A percentile compares a stretch with the other conserved stretches of the same genome.
These are phyloP conservation scores for Podarcis raffonei DNA, from an alignment of 2,113 vertebrate genomes.

Conservation along the genomic window DNA sequence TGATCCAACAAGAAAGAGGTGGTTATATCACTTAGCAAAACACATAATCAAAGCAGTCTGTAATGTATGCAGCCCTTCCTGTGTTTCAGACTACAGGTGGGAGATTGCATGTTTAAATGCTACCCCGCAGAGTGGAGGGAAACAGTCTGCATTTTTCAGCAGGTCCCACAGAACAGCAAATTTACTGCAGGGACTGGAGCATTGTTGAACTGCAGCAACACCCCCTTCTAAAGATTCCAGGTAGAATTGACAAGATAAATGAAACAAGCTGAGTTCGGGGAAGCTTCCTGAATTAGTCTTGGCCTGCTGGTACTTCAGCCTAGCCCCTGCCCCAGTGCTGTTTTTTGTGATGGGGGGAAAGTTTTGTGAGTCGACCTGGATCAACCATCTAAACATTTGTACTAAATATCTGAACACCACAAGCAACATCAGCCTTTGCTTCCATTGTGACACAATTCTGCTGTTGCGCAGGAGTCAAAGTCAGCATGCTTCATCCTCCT, in stretches of 20 bases:
- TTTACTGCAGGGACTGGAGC: not conserved
- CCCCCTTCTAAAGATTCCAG: not conserved
- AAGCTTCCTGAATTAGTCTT: not conserved
- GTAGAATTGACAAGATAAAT: not conserved
- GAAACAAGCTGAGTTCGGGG: not conserved
- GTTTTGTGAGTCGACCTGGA: not conserved
- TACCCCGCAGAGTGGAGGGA: not conserved
- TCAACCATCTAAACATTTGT: not conserved
- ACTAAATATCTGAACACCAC: not conserved
- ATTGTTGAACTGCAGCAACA: not conserved
- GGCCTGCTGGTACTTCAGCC: not conserved
- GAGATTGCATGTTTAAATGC: not conserved
- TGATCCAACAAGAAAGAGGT: not conserved
- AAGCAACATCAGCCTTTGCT: not conserved
- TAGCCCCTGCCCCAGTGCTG: too few species aligned
- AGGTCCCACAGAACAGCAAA: not conserved
- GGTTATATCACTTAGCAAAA: not conserved
- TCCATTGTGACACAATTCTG: not conserved
- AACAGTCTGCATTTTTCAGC: not conserved
- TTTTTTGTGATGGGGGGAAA: not conserved
- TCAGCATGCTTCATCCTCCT: not conserved
- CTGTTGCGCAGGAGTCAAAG: not conserved
- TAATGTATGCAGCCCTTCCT: not conserved
- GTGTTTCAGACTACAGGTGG: not conserved
- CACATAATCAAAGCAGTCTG: not conserved